Evolutionary conservation across 2,797 vertebrate genomes (phyloP).

Genomic region (Pelobates cultripes): DNA sequence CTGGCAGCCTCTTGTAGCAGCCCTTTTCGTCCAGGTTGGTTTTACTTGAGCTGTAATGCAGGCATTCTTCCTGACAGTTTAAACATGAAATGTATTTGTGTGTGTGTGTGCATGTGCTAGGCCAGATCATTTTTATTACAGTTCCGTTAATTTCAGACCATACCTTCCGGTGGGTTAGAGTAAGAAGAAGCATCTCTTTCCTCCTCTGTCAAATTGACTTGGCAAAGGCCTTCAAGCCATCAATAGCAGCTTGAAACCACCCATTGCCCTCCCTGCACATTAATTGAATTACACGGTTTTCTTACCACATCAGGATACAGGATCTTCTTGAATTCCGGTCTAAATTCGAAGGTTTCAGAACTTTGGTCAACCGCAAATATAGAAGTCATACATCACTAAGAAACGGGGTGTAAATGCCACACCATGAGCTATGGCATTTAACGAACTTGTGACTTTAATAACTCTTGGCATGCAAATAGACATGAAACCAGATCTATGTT

Average conservation of each 20-base stretch:
- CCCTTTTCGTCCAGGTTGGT: too few species aligned
- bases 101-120: constrained; percentile 63
- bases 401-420: constrained; percentile 65
- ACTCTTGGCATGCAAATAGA: constrained; percentile 16
- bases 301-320: constrained; percentile 99
- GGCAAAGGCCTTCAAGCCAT: constrained; percentile 53
- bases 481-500: neutral
- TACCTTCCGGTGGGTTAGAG: constrained; percentile 72
- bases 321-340: constrained; percentile 96
- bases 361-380: constrained; percentile 91
- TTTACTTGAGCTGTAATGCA: too few species aligned
- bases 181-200: constrained; percentile 38
- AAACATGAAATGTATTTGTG: constrained; percentile 60
- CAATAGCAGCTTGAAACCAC: constrained; percentile 61
- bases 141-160: constrained; percentile 74
- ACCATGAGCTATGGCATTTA: constrained; percentile 65
- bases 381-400: constrained; percentile 80
- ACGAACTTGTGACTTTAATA: constrained; percentile 74
- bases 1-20: too few species aligned
- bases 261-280: constrained; percentile 59
- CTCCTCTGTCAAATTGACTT: constrained; percentile 46
- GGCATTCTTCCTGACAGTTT: constrained; percentile 68
- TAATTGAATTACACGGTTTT: constrained; percentile 59
- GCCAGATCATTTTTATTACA: constrained; percentile 78
- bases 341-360: constrained; percentile 90